Evolutionary conservation across 2,797 vertebrate genomes (phyloP).

Genomic region (Thunnus albacares): DNA sequence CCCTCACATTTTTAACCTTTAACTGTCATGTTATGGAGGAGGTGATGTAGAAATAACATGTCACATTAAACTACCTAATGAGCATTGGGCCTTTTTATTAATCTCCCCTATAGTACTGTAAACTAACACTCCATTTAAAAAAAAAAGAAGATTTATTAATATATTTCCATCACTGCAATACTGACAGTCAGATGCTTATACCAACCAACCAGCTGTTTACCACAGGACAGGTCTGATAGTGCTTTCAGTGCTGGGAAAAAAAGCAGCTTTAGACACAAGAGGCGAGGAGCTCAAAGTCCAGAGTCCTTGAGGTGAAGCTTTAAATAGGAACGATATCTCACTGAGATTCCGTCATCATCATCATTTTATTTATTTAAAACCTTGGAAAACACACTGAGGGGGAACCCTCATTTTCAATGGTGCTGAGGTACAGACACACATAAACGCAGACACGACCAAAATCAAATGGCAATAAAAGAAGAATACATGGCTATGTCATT

Average conservation of each 20-base stretch:
- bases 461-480: no score
- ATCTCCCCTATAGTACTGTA: slow-evolving; percentile 16
- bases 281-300: not conserved
- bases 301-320: slow-evolving; percentile 12
- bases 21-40: slow-evolving; percentile 61
- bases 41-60: slow-evolving; percentile 55
- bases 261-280: slow-evolving; percentile 4
- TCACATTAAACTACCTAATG: slow-evolving; percentile 60
- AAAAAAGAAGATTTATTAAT: not conserved
- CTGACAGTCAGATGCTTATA: slow-evolving; percentile 21
- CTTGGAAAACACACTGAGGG: no score
- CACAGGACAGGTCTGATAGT: not conserved
- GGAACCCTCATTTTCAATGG: no score
- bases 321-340: slow-evolving; percentile 9
- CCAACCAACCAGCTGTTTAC: slow-evolving; percentile 22
- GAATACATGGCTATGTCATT: no score
- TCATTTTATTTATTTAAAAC: no score
- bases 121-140: slow-evolving; percentile 2
- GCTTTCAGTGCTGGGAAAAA: slow-evolving; percentile 4
- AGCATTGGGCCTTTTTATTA: slow-evolving; percentile 46
- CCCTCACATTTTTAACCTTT: slow-evolving; percentile 73
- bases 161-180: not conserved
- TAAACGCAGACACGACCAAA: no score
- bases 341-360: not conserved
- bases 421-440: no score